Evolutionary conservation across 2,888 invertebrate genomes (phyloP).

Genomic region (Sarcophaga variegata): DNA sequence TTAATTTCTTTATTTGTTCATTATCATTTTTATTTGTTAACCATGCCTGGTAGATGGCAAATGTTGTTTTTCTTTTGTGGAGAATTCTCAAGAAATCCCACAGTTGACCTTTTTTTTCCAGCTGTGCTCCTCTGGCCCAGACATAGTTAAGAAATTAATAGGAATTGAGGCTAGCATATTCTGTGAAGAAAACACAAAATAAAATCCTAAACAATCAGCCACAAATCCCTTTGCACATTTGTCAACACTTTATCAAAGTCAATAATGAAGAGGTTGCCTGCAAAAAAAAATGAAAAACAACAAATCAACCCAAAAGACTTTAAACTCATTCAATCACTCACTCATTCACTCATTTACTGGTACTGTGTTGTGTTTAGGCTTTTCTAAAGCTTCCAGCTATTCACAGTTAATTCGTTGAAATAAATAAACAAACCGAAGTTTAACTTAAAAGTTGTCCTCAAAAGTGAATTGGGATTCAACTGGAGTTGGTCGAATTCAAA

Average conservation of each 20-base stretch:
- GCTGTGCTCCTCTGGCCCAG: slow-evolving; percentile 13
- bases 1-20: not conserved
- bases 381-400: slow-evolving; percentile 55
- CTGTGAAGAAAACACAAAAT: slow-evolving; percentile 60
- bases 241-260: slow-evolving; percentile 80
- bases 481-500: not conserved
- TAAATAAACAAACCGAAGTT: slow-evolving; percentile 53
- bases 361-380: slow-evolving; percentile 12
- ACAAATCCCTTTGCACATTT: slow-evolving; percentile 80
- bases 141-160: slow-evolving; percentile 55
- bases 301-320: slow-evolving; percentile 38
- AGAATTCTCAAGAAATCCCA: slow-evolving; percentile 19
- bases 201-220: slow-evolving; percentile 73
- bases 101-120: slow-evolving; percentile 26
- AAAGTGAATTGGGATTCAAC: not conserved
- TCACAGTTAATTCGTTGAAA: slow-evolving; percentile 59
- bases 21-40: too few relatives aligned
- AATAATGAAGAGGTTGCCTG: slow-evolving; percentile 63
- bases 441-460: too few relatives aligned
- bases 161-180: not conserved
- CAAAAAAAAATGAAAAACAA: slow-evolving; percentile 28
- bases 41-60: too few relatives aligned
- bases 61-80: slow-evolving; percentile 10
- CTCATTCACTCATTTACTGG: not conserved
- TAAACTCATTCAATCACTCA: not conserved